These are phyloP conservation scores for Smutsia gigantea DNA, from an alignment of 2,797 vertebrate species.

Conservation along the genomic window DNA sequence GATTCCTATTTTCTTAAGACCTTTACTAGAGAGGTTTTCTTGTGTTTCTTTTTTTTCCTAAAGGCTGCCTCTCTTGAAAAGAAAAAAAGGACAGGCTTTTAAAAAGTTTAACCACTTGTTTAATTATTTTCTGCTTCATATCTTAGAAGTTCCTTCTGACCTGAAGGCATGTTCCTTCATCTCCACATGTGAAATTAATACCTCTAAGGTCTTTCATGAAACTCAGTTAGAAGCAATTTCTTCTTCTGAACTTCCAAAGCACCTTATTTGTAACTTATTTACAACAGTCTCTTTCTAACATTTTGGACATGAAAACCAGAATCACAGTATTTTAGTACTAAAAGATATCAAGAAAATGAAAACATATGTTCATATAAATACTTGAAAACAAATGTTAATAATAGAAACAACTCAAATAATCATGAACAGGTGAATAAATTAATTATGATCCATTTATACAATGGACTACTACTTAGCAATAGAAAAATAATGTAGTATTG, in stretches of 20 bases:
- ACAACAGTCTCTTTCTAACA: constrained; percentile 20
- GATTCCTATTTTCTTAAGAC: not conserved
- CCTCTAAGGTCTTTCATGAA: not conserved
- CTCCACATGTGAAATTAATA: not conserved
- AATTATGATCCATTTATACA: too few relatives aligned
- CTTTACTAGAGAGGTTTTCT: not conserved
- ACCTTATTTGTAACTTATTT: constrained; percentile 32
- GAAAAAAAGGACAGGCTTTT: not conserved
- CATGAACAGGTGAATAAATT: too few relatives aligned
- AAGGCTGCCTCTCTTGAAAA: not conserved
- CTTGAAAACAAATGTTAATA: too few relatives aligned
- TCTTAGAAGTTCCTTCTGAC: not conserved
- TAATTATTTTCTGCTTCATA: not conserved
- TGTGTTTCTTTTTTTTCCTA: not conserved
- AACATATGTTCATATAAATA: too few relatives aligned
- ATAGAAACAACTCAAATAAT: too few relatives aligned
- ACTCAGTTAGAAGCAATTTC: constrained; percentile 1
- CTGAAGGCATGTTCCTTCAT: not conserved
- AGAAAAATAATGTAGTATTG: too few relatives aligned
- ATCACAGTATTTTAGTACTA: not conserved
- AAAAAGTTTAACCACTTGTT: not conserved
- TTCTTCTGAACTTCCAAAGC: not conserved
- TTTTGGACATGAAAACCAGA: constrained; percentile 44
- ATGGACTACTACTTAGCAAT: too few relatives aligned
- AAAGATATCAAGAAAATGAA: not conserved